Percentiles rank a stretch among this genome's conserved stretches.
Conservation (phyloP, 2,113 vertebrate genomes). For the Rhinolophus sinicus region DNA sequence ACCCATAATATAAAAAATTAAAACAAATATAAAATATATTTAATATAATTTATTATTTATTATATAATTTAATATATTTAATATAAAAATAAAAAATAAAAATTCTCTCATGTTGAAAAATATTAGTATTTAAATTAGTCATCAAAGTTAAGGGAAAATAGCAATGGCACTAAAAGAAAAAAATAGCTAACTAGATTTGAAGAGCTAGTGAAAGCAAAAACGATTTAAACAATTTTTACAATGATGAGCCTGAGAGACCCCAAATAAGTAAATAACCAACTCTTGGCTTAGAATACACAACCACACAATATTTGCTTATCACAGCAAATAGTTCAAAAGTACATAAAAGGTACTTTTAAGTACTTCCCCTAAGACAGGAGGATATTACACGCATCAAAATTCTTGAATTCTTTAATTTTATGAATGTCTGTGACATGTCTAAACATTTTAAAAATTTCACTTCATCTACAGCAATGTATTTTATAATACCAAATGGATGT, state of each 20-base stretch:
- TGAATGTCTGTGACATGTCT: neutral
- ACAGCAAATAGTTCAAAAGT: neutral
- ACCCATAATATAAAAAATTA: neutral
- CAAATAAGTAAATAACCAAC: slow-evolving; percentile 27
- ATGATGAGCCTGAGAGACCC: neutral
- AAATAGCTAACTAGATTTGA: neutral
- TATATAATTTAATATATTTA: too few relatives aligned
- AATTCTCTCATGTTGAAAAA: neutral
- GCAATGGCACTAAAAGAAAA: neutral
- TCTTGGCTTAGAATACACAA: neutral
- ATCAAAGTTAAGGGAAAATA: slow-evolving; percentile 41
- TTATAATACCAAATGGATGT: slow-evolving; percentile 14
- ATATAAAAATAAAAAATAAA: neutral
- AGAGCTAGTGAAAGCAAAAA: neutral
- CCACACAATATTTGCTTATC: neutral
- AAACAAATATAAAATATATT: too few relatives aligned
- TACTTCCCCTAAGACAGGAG: neutral
- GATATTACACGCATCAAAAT: slow-evolving; percentile 14
- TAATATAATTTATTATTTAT: too few relatives aligned
- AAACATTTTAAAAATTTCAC: neutral
- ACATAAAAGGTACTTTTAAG: neutral
- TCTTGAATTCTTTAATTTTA: slow-evolving; percentile 49
- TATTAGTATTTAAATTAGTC: slow-evolving; percentile 17
- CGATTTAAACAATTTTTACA: slow-evolving; percentile 46
- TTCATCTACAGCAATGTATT: neutral